These are phyloP conservation scores for Carettochelys insculpta DNA, from an alignment of 2,113 vertebrate species.

Conservation along the genomic window DNA sequence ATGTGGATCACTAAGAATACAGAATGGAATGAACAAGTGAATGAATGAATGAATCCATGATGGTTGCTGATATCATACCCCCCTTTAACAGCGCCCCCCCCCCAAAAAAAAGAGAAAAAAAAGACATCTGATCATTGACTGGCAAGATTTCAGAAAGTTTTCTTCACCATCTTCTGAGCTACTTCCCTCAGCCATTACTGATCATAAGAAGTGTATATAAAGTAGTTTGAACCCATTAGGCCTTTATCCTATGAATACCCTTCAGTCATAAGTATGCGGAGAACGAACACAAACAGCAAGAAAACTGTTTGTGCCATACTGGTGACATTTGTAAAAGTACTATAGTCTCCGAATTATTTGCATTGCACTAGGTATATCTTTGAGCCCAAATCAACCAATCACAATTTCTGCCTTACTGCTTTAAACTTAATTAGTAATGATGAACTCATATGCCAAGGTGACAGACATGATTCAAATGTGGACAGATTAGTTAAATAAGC, in stretches of 20 bases:
- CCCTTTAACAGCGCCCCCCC: too few relatives aligned
- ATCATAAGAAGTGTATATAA: background rate
- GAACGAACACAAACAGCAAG: slow-evolving; percentile 19
- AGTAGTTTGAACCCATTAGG: background rate
- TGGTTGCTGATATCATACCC: too few relatives aligned
- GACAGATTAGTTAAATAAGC: background rate
- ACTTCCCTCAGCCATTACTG: slow-evolving; percentile 38
- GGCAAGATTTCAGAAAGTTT: slow-evolving; percentile 44
- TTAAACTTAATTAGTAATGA: slow-evolving; percentile 10
- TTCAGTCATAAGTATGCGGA: slow-evolving; percentile 25
- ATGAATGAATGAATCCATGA: too few relatives aligned
- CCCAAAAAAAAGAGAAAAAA: too few relatives aligned
- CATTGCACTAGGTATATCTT: background rate
- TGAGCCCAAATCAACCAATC: slow-evolving; percentile 29
- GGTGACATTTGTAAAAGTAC: background rate
- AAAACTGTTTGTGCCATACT: background rate
- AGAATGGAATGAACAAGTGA: slow-evolving; percentile 27
- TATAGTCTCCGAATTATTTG: slow-evolving; percentile 19
- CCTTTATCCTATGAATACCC: background rate
- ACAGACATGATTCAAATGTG: slow-evolving; percentile 22
- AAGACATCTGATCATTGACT: slow-evolving; percentile 33
- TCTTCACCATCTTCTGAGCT: slow-evolving; percentile 37
- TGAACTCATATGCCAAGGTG: background rate
- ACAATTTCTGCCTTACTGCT: slow-evolving; percentile 16
- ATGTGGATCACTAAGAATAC: slow-evolving; percentile 45